A percentile compares a stretch with the other conserved stretches of the same genome.
Evolutionary conservation across 2,113 vertebrate species (phyloP).

Genomic region (Carollia perspicillata): DNA sequence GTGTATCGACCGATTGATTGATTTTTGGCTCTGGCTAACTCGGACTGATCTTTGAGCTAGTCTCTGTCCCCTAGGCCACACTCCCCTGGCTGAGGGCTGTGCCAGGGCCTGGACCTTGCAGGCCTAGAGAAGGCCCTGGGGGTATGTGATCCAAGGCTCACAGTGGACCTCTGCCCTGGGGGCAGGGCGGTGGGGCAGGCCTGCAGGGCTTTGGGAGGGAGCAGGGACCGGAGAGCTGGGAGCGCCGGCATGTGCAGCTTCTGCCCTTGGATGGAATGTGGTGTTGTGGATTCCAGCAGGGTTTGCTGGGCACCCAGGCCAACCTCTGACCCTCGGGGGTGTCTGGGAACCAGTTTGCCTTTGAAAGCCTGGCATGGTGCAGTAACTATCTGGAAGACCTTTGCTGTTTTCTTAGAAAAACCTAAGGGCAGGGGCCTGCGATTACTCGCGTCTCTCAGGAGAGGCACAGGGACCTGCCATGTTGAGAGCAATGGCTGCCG

Average conservation of each 20-base stretch:
- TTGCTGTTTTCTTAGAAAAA: neutral
- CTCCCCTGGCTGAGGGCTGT: fast-evolving
- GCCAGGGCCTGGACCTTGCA: neutral
- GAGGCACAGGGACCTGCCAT: neutral
- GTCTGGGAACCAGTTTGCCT: neutral
- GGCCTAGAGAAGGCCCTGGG: neutral
- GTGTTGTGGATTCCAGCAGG: neutral
- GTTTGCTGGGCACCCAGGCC: neutral
- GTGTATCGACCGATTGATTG: no score
- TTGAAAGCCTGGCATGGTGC: neutral
- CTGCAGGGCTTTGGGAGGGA: neutral
- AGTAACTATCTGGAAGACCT: neutral
- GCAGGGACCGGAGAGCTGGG: neutral
- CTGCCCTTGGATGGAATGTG: neutral
- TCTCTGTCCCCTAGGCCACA: neutral
- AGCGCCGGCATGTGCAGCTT: neutral
- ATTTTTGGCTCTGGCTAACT: neutral
- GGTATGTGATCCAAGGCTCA: neutral
- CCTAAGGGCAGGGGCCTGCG: neutral
- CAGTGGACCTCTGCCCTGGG: neutral
- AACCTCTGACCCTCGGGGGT: neutral
- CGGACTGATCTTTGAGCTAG: neutral
- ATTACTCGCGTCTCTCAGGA: neutral
- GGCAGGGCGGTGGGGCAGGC: neutral
- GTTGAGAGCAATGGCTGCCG: fast-evolving